Evolutionary conservation across 2,113 vertebrate species (phyloP), one percentile per base, ranked within the genome.

Genomic region (Sapajus apella): DNA sequence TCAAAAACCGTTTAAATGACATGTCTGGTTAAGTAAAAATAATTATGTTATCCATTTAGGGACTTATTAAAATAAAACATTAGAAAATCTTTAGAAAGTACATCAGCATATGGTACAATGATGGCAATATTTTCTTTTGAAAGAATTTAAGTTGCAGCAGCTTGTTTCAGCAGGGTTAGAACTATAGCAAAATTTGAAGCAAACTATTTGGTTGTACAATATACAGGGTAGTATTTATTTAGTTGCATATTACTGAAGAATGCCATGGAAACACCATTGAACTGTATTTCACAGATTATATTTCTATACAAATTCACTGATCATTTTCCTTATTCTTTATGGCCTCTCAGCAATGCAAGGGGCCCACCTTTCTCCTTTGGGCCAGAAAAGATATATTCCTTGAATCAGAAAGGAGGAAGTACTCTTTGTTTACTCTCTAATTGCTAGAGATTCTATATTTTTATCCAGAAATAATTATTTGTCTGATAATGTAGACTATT

Each of bases 1-100:
- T 87, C 81, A 56, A 72, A 96, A 85, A 77, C 9, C 14, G 56
- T 32, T 80, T 88, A 91, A 84, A 68, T 91, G 50, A 66, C 32
- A 72, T 91, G 6, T 72, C 43, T 47, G 30, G 2, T 85, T 90
- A 76, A 72, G 17, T 80, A 70, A 94, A 95, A 96, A 64, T 35
- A 96, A 82, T 85, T 23, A n/a, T 86, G 16, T 87, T n/a, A 37
- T 66, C 88, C 79, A 75, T 93, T 90, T 47, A 83, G 75, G 30
- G 58, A 82, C 80, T 94, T 94, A 79, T 58, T 83, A 70, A 96
- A 91, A 18, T 90, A 43, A 93, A 95, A 47, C 30, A 89, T 58
- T 61, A 89, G 75, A 50, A 64, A 96, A 61, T 88, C 94, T 91
- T 94, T 92, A 97, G n/a, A 96, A 96, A 97, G 55, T 27, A 61